Conservation (phyloP, 2,797 vertebrate genomes). For the Enteromius mattozi region DNA sequence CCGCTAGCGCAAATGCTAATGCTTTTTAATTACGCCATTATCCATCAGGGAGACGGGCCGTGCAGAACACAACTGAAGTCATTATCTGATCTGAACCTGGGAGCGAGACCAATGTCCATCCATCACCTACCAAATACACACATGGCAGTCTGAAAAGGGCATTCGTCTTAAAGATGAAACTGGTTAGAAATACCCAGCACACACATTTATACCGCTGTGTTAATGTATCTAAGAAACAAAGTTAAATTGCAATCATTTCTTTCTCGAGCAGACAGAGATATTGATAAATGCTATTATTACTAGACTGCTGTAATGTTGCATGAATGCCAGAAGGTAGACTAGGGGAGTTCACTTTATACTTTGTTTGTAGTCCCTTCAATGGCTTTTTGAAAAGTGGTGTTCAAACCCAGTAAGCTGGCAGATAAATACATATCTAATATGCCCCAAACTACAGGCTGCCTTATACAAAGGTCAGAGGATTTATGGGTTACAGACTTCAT, state of each 20-base stretch:
- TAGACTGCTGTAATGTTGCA: slow-evolving; percentile 7
- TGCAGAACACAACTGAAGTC: slow-evolving; percentile 43
- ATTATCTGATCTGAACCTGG: slow-evolving; percentile 43
- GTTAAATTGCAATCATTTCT: slow-evolving; percentile 40
- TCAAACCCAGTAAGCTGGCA: slow-evolving; percentile 9
- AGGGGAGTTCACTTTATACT: slow-evolving; percentile 5
- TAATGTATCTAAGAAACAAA: slow-evolving; percentile 35
- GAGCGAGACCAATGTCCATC: slow-evolving; percentile 35
- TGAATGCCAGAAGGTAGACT: slow-evolving; percentile 14
- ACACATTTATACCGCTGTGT: slow-evolving; percentile 20
- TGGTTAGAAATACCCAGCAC: slow-evolving; percentile 17
- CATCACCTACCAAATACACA: slow-evolving; percentile 33
- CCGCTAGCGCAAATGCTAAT: slow-evolving; percentile 48
- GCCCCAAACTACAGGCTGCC: not conserved
- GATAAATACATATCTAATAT: slow-evolving; percentile 26
- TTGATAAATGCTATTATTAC: slow-evolving; percentile 33
- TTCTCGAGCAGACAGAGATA: slow-evolving; percentile 30
- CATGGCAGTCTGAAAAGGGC: slow-evolving; percentile 31
- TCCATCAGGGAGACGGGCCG: slow-evolving; percentile 21
- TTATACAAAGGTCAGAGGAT: slow-evolving; percentile 26
- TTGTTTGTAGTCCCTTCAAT: slow-evolving; percentile 22
- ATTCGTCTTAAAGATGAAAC: slow-evolving; percentile 35
- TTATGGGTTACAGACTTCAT: slow-evolving; percentile 1
- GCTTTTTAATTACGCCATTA: slow-evolving; percentile 59
- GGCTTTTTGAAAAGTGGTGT: slow-evolving; percentile 16